Evolutionary conservation across 2,797 vertebrate species (phyloP), one percentile per base, ranked within the genome.

Genomic region (Amblyraja radiata): DNA sequence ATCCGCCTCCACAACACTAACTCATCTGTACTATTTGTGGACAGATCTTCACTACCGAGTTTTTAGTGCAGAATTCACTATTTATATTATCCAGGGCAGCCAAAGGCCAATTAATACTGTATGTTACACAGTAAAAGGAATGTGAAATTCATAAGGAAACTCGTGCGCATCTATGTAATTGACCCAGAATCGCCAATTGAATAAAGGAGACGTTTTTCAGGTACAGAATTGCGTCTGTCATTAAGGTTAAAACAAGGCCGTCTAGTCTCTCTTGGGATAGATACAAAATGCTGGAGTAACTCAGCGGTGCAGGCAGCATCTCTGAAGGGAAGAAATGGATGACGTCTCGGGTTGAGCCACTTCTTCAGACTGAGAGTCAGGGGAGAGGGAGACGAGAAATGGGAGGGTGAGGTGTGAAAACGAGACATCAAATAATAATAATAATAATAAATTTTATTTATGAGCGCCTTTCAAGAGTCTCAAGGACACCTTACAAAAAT

Each of bases 181-280:
- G 94, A 94, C 94, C 94, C 71, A 23, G 39, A n/a, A 78, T 63
- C 68, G 74, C 25, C 93, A 77, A 1, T 84, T 93, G 93, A 92
- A 93, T 94, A 93, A 93, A 46, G 74, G 32, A 93, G 88, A 94
- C 94, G 94, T 94, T 93, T 88, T 54, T 0, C 1, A 11, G 39
- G 93, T 61, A 94, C 93, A 84, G 93, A 46, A 79, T 93, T 93
- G 90, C 93, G 93, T 93, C 93, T 93, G 68, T 93, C 88, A 18
- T 84, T 84, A 93, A 79, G 80, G 93, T 94, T 94, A 94, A 90
- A 95, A 93, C 63, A 68, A 11, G 78, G 93, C 93, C 93, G 93
- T 71, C 0, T 0, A 65, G 54, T 90, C 79, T 94, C 46, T 6
- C 46, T 3, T 54, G 46, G 46, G 46, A 54, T 54, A 6, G 46